Percentiles rank a stretch among this genome's conserved stretches.
These are phyloP conservation scores for Tenualosa ilisha DNA, from an alignment of 2,797 vertebrate genomes.

Conservation along the genomic window DNA sequence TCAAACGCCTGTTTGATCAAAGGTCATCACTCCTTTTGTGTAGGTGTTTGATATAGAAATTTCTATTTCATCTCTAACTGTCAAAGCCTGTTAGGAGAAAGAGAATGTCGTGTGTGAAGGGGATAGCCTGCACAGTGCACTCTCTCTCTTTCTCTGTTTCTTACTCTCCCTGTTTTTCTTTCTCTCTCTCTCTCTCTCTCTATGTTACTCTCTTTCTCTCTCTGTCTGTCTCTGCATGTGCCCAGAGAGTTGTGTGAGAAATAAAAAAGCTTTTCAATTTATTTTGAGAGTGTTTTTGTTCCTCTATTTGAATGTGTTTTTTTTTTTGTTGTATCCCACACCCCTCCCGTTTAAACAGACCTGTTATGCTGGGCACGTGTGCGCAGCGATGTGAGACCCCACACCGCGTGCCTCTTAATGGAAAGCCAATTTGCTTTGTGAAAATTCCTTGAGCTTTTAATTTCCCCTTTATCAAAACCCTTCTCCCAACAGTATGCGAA, in stretches of 20 bases:
- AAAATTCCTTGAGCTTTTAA: constrained; percentile 51
- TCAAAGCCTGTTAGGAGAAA: constrained; percentile 77
- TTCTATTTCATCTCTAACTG: constrained; percentile 89
- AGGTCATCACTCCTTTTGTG: constrained; percentile 90
- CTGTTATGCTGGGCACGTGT: not conserved
- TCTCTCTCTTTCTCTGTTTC: not conserved
- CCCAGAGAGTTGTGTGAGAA: not conserved
- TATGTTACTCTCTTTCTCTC: not conserved
- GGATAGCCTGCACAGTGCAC: not conserved
- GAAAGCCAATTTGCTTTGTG: constrained; percentile 61
- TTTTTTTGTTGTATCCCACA: not conserved
- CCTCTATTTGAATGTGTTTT: constrained; percentile 10
- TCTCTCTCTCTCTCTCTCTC: not conserved
- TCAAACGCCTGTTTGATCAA: constrained; percentile 88
- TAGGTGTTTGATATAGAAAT: constrained; percentile 89
- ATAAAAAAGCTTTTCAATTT: constrained; percentile 20
- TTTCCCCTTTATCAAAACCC: constrained; percentile 45
- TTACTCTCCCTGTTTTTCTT: not conserved
- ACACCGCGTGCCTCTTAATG: constrained; percentile 47
- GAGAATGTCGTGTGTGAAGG: constrained; percentile 44
- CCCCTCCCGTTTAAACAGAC: not conserved
- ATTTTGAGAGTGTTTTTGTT: constrained; percentile 4
- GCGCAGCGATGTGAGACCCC: constrained; percentile 51
- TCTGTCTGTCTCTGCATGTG: not conserved
- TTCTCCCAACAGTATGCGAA: constrained; percentile 23